Evolutionary conservation across 2,888 invertebrate genomes (phyloP).

Genomic region (Exocentrus adspersus): DNA sequence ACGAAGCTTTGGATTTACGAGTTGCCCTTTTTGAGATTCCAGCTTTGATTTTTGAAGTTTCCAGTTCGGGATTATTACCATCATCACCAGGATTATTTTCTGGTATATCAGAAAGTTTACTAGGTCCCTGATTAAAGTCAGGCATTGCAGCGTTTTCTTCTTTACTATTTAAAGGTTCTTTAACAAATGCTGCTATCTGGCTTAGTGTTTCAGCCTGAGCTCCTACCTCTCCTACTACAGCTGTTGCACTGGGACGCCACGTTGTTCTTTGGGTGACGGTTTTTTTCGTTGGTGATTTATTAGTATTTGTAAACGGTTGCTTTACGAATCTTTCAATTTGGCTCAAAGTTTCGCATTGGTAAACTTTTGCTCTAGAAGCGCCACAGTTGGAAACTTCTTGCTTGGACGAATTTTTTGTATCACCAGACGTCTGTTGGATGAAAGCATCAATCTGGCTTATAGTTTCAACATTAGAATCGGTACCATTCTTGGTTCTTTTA

Average conservation of each 20-base stretch:
- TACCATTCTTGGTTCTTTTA: background rate
- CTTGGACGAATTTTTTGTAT: background rate
- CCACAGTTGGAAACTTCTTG: no score
- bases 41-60: background rate
- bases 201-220: slow-evolving; percentile 30
- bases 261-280: background rate
- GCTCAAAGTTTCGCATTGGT: background rate
- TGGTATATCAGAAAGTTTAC: background rate
- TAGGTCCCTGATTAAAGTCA: slow-evolving; percentile 1
- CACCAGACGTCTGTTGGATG: background rate
- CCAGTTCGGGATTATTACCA: background rate
- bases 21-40: background rate
- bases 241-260: background rate
- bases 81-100: background rate
- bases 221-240: background rate
- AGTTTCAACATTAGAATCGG: background rate
- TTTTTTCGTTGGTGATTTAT: background rate
- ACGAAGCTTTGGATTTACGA: background rate
- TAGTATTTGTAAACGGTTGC: background rate
- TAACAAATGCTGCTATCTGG: slow-evolving; percentile 36
- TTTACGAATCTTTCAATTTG: background rate
- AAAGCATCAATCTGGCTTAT: background rate
- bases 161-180: slow-evolving; percentile 24
- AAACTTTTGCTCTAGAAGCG: background rate
- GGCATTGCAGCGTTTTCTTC: slow-evolving; percentile 12